Evolutionary conservation across 2,888 invertebrate species (phyloP), one percentile per base, ranked within the genome.

Genomic region (Heteropelma amictum): DNA sequence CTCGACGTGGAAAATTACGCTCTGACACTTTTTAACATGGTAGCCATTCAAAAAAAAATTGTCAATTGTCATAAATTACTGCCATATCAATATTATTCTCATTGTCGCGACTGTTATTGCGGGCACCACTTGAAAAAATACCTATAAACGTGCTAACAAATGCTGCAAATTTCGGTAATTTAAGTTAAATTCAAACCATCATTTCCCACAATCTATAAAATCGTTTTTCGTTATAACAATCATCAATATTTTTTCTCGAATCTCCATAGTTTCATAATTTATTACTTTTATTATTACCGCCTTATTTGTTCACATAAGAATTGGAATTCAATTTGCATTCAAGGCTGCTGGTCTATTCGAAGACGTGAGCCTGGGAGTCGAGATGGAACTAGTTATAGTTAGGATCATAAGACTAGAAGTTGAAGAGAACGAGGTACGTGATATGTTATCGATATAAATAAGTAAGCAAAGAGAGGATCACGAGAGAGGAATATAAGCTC

Each of bases 21-120:
- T 8, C 84, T 92, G 10, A 92, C 92, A 1, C 88, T 92, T 47
- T 90, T 92, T 86, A 92, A 92, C 81, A 92, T 92, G 90, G 92
- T 91, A 83, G 85, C 87, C 81, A 5, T 6, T 7, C 35, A 0
- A 5, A 3, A 30, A 21, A 3, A 45, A 35, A 35, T 14, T 30
- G 10, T n/a, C 21, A 12, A 8, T 51, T 30, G 1, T n/a, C 10
- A n/a, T 5, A 35, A 35, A 8, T 10, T 7, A 45, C 17, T 45
- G 17, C 3, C 17, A 19, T 17, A 6, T 42, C 14, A 14, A 17
- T 14, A n/a, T 19, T 7, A 17, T 42, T 28, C 0, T 26, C 3
- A 14, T 49, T 3, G n/a, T 49, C 10, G 2, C 12, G 2, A 14
- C 4, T 7, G 8, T 17, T 8, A 42, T 33, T 33, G 10, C 10